A percentile compares a stretch with the other conserved stretches of the same genome.
phyloP scores from a whole-genome alignment of 2,888 invertebrate genomes.

The Spicauda simplicius region DNA sequence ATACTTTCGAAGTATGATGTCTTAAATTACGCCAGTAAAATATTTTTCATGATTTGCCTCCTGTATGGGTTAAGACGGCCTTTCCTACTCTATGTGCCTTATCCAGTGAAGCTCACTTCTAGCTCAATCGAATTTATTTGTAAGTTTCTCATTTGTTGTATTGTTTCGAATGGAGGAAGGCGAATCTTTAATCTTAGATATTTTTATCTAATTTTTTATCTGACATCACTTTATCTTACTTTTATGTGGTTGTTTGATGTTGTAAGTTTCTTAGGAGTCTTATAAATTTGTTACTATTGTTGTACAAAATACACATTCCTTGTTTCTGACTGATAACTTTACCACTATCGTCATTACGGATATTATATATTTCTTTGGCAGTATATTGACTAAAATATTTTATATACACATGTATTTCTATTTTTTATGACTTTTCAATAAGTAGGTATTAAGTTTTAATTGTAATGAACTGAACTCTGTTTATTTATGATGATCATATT shows the following conservation, averaged over 20 bases:
- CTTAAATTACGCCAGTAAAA: too few species aligned
- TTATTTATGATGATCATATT: not conserved
- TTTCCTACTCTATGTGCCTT: slow-evolving; percentile 48
- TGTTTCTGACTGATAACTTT: slow-evolving; percentile 2
- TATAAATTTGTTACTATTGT: slow-evolving; percentile 3
- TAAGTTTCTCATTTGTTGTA: slow-evolving; percentile 1
- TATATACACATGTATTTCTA: slow-evolving; percentile 8
- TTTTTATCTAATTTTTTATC: not conserved
- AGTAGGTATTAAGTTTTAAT: not conserved
- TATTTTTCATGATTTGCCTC: too few species aligned
- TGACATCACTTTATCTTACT: slow-evolving; percentile 2
- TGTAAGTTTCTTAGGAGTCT: not conserved
- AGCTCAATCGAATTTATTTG: slow-evolving; percentile 35
- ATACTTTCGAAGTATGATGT: not conserved
- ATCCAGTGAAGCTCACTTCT: slow-evolving; percentile 53
- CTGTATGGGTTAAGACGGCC: not conserved
- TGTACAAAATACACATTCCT: slow-evolving; percentile 34
- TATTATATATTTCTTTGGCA: not conserved
- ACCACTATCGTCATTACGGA: not conserved
- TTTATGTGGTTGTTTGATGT: slow-evolving; percentile 2
- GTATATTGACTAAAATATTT: not conserved
- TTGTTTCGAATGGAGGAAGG: slow-evolving; percentile 19
- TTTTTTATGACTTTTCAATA: not conserved
- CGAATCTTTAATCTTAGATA: slow-evolving; percentile 3
- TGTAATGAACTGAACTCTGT: not conserved